A percentile compares a stretch with the other conserved stretches of the same genome.
Evolutionary conservation across 2,797 vertebrate species (phyloP).

Genomic region (Cercopithecus mitis): DNA sequence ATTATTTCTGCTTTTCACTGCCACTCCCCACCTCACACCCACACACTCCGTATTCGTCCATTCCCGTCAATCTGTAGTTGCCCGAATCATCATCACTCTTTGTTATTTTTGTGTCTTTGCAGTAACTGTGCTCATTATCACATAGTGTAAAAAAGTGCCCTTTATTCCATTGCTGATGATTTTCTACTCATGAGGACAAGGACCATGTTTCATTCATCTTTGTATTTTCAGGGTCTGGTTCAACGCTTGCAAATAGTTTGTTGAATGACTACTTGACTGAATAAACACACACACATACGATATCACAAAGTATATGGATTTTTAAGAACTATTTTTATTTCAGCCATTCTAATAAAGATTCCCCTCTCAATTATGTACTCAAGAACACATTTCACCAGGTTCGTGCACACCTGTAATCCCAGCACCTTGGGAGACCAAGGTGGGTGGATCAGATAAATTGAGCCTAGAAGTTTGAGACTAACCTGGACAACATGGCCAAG

Average conservation of each 20-base stretch:
- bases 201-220: neutral
- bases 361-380: neutral
- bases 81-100: neutral
- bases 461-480: neutral
- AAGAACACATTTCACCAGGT: neutral
- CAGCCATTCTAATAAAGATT: neutral
- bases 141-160: neutral
- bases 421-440: neutral
- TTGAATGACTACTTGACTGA: neutral
- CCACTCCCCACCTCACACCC: neutral
- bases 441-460: neutral
- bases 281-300: neutral
- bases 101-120: slow-evolving; percentile 34
- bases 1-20: neutral
- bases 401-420: neutral
- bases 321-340: slow-evolving; percentile 21
- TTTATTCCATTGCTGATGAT: neutral
- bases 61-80: neutral
- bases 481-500: neutral
- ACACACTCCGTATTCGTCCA: neutral
- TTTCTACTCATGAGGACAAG: neutral
- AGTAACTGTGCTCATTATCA: neutral
- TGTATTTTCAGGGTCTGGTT: neutral
- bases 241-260: neutral
- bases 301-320: neutral